Base-by-base conservation (phyloP, 1,140 invertebrate species). In the Monomorium pharaonis region DNA sequence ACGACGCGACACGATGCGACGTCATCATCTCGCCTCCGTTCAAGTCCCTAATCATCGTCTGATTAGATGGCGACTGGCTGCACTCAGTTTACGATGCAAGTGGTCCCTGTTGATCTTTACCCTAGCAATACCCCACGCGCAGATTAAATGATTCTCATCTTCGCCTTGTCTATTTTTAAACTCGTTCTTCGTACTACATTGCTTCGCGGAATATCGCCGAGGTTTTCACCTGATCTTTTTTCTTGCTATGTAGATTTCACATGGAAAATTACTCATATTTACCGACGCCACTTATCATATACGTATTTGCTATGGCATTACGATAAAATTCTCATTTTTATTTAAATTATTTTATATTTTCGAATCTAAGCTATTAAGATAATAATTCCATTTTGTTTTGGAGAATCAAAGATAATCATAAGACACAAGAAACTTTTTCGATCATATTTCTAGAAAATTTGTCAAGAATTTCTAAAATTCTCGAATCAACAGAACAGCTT, bases 81-180 rank as follows among this genome's bases (percentile, higher is more conserved):
- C 27, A 51, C 44, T 67, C 16, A 44, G 27, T 14, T 78, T 42
- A 27, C 16, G 42, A 24, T 76, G 76, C 69, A 75, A 89, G 30
- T 65, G 37, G 7, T 47, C 42, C n/a, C 30, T 33, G 18, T 72
- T 89, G 56, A 86, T 77, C 84, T 58, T 21, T 54, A 78, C 88
- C 63, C 87, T 63, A n/a, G 16, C 10, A 18, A 30, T 16, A 16
- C 18, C 44, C 69, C 6, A 12, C 51, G 6, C 42, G 21, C 5
- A 12, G 44, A 67, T 63, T 69, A 76, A 69, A 72, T 37, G 62
- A 86, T 86, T 69, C 21, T 74, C 47, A 78, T 85, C 69, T 10
- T 60, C 0, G 24, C 44, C 51, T 30, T 10, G 14, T 30, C 44
- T 84, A 84, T 84, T 77, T 75, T 84, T 77, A 63, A n/a, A 63